A percentile compares a stretch with the other conserved stretches of the same genome.
Evolutionary conservation across 2,113 vertebrate species (phyloP).

Genomic region (Maccullochella peelii): DNA sequence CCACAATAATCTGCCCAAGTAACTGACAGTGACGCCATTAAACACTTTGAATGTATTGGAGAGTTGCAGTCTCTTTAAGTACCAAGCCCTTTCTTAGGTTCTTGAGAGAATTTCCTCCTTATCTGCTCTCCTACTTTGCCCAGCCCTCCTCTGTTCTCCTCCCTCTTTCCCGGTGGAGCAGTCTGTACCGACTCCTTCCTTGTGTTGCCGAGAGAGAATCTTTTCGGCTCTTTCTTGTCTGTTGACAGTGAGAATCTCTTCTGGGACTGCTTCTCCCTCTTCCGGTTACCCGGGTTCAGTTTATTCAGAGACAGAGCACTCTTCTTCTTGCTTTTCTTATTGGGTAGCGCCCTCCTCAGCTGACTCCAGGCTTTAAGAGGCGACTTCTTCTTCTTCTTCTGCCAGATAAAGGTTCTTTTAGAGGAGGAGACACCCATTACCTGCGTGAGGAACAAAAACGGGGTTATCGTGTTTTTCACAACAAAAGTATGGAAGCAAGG

Average conservation of each 20-base stretch:
- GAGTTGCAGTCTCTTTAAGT: not conserved
- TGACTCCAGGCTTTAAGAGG: slow-evolving; percentile 36
- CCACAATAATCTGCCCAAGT: not conserved
- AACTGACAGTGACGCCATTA: slow-evolving; percentile 40
- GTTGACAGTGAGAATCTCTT: slow-evolving; percentile 40
- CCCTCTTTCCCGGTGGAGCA: slow-evolving; percentile 17
- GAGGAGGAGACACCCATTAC: slow-evolving; percentile 68
- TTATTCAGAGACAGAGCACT: slow-evolving; percentile 1
- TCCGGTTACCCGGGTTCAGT: slow-evolving; percentile 36
- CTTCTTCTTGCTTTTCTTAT: slow-evolving; percentile 61
- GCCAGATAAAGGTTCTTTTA: slow-evolving; percentile 18
- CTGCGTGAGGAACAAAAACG: slow-evolving; percentile 10
- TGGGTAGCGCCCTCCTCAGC: slow-evolving; percentile 58
- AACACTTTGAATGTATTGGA: slow-evolving; percentile 16
- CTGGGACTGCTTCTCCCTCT: slow-evolving; percentile 33
- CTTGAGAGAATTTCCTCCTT: slow-evolving; percentile 41
- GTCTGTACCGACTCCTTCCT: slow-evolving; percentile 33
- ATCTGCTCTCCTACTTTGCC: slow-evolving; percentile 37
- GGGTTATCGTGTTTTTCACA: not conserved
- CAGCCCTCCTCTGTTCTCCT: slow-evolving; percentile 28
- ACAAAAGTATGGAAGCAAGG: not conserved
- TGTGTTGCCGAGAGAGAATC: slow-evolving; percentile 39
- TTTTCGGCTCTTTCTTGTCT: slow-evolving; percentile 52
- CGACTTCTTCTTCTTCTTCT: slow-evolving; percentile 54
- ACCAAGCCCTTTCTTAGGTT: not conserved